Conservation (phyloP, 2,888 invertebrate species). For the Andrena chrysosceles region DNA sequence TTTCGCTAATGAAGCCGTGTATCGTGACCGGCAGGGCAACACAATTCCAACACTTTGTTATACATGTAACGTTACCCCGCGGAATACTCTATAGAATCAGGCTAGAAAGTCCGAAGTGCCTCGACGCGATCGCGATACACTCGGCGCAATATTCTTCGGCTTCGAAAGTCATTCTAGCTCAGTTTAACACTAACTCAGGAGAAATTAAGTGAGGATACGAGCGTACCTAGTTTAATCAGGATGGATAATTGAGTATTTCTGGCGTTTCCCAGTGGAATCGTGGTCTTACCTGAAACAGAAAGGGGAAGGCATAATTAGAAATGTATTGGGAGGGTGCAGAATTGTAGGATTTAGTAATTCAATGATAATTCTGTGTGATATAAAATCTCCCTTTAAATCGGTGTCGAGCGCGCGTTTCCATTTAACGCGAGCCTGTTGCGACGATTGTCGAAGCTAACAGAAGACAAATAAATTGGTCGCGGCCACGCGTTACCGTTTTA, state of each 20-base stretch:
- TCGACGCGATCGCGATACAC: background rate
- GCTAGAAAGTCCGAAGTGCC: background rate
- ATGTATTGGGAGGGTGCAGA: background rate
- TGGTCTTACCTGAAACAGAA: slow-evolving; percentile 60
- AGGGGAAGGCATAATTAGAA: slow-evolving; percentile 14
- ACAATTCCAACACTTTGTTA: slow-evolving; percentile 19
- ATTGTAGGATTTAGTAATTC: background rate
- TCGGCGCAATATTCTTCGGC: background rate
- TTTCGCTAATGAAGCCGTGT: slow-evolving; percentile 35
- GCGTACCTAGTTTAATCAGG: slow-evolving; percentile 38
- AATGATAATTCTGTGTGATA: no score
- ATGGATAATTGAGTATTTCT: slow-evolving; percentile 9
- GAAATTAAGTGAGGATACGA: slow-evolving; percentile 19
- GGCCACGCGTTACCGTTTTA: slow-evolving; percentile 10
- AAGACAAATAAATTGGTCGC: slow-evolving; percentile 21
- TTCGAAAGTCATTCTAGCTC: background rate
- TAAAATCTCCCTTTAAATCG: no score
- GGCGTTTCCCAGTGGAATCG: background rate
- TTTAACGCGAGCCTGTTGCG: background rate
- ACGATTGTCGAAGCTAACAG: slow-evolving; percentile 10
- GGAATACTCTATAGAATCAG: background rate
- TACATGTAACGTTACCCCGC: background rate
- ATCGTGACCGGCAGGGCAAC: slow-evolving; percentile 15
- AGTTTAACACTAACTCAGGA: background rate
- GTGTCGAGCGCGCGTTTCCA: background rate